A percentile compares a stretch with the other conserved stretches of the same genome.
phyloP scores from a whole-genome alignment of 2,797 vertebrate genomes.

The Mastacembelus armatus region DNA sequence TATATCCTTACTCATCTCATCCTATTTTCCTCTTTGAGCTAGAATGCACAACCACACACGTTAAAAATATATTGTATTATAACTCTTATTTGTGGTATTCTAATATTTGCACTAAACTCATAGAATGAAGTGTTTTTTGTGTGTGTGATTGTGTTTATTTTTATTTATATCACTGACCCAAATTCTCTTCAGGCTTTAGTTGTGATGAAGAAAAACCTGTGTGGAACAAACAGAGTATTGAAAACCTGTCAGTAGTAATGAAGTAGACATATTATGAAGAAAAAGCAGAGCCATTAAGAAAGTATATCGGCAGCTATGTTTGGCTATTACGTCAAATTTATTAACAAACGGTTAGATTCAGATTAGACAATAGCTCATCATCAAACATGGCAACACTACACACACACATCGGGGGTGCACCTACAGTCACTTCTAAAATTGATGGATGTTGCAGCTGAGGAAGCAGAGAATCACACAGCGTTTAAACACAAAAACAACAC shows the following conservation, averaged over 20 bases:
- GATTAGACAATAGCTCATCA: not conserved
- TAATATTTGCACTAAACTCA: too few relatives aligned
- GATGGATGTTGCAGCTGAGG: not conserved
- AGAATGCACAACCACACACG: too few relatives aligned
- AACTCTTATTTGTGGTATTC: too few relatives aligned
- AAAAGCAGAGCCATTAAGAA: not conserved
- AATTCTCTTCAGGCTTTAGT: conserved; percentile 1
- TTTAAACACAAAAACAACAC: not conserved
- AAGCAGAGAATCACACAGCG: not conserved
- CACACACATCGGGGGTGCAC: not conserved
- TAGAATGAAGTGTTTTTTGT: too few relatives aligned
- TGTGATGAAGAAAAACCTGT: conserved; percentile 1
- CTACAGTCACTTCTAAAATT: not conserved
- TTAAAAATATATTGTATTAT: too few relatives aligned
- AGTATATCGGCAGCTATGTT: too few relatives aligned
- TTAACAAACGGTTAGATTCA: not conserved
- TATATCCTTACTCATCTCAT: too few relatives aligned
- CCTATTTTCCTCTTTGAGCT: too few relatives aligned
- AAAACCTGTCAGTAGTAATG: not conserved
- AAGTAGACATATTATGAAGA: not conserved
- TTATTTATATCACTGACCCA: conserved; percentile 1
- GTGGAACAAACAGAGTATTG: conserved; percentile 5
- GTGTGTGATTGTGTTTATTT: not conserved
- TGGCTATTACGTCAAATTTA: not conserved
- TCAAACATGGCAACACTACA: not conserved